Conservation (phyloP, 2,797 vertebrate species). For the Fistularia commersonii region DNA sequence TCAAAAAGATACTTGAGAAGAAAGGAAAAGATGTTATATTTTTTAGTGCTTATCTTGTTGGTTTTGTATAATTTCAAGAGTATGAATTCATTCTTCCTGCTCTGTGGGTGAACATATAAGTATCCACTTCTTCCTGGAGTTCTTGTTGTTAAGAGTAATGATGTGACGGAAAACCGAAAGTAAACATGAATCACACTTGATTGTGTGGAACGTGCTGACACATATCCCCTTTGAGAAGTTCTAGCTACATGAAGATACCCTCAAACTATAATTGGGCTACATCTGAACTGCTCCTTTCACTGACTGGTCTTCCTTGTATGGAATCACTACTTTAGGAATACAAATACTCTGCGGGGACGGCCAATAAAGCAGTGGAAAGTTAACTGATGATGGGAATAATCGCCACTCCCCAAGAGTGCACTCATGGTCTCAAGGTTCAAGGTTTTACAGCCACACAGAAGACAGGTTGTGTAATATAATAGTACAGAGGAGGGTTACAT, state of each 20-base stretch:
- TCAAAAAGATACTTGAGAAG: slow-evolving; percentile 74
- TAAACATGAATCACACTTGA: slow-evolving; percentile 35
- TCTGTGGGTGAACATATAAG: slow-evolving; percentile 37
- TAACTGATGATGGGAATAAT: not conserved
- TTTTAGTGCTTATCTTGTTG: slow-evolving; percentile 67
- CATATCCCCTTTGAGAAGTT: too few relatives aligned
- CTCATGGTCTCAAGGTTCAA: slow-evolving; percentile 41
- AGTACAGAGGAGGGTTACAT: too few relatives aligned
- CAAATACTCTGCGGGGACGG: too few relatives aligned
- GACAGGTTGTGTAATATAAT: slow-evolving; percentile 5
- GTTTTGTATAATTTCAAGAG: slow-evolving; percentile 30
- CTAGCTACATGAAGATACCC: too few relatives aligned
- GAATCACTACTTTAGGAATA: too few relatives aligned
- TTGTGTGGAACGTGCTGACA: too few relatives aligned
- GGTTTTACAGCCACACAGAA: slow-evolving; percentile 41
- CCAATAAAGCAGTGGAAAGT: not conserved
- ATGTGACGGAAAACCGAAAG: not conserved
- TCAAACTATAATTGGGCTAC: too few relatives aligned
- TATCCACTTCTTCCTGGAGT: slow-evolving; percentile 44
- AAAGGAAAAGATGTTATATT: slow-evolving; percentile 71
- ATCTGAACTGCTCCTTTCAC: too few relatives aligned
- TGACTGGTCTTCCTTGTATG: too few relatives aligned
- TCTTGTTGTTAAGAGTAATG: slow-evolving; percentile 9
- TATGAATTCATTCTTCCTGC: slow-evolving; percentile 25
- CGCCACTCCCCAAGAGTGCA: not conserved